phyloP scores from a whole-genome alignment of 2,888 invertebrate genomes.

The Drosophila pegasa region DNA sequence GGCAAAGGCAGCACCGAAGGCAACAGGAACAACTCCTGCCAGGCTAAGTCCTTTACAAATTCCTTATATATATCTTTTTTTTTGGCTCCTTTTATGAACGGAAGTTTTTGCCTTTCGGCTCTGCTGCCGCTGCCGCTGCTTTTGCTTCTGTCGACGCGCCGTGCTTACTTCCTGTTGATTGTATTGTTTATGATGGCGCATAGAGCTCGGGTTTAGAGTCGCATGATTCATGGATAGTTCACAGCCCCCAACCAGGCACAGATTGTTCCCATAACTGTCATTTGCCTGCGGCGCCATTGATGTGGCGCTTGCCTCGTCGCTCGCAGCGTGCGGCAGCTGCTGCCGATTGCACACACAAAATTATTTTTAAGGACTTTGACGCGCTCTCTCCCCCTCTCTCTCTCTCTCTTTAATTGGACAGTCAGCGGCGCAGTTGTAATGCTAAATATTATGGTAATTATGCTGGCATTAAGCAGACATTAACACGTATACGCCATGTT shows the following conservation, averaged over 20 bases:
- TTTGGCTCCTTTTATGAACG: constrained; percentile 46
- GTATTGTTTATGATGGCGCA: constrained; percentile 60
- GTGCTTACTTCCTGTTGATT: constrained; percentile 60
- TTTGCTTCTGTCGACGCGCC: constrained; percentile 37
- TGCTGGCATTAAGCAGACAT: constrained; percentile 29
- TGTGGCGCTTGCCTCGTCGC: constrained; percentile 4
- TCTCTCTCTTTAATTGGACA: background rate
- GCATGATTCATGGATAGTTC: constrained; percentile 19
- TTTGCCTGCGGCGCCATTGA: constrained; percentile 22
- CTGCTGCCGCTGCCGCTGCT: constrained; percentile 1
- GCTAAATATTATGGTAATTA: constrained; percentile 48
- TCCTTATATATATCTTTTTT: background rate
- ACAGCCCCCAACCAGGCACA: background rate
- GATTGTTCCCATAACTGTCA: constrained; percentile 34
- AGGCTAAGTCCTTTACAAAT: constrained; percentile 22
- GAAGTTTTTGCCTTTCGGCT: constrained; percentile 40
- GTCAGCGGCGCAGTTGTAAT: constrained; percentile 5
- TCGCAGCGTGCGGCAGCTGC: constrained; percentile 17
- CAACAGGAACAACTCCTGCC: constrained; percentile 22
- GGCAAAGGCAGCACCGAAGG: constrained; percentile 11
- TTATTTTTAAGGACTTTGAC: constrained; percentile 23
- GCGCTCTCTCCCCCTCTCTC: too few relatives aligned
- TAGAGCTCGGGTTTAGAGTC: constrained; percentile 23
- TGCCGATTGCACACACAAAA: constrained; percentile 16
- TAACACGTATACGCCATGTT: constrained; percentile 27